A percentile compares a stretch with the other conserved stretches of the same genome.
phyloP scores from a whole-genome alignment of 2,113 vertebrate species.

The Dicrurus megarhynchus region DNA sequence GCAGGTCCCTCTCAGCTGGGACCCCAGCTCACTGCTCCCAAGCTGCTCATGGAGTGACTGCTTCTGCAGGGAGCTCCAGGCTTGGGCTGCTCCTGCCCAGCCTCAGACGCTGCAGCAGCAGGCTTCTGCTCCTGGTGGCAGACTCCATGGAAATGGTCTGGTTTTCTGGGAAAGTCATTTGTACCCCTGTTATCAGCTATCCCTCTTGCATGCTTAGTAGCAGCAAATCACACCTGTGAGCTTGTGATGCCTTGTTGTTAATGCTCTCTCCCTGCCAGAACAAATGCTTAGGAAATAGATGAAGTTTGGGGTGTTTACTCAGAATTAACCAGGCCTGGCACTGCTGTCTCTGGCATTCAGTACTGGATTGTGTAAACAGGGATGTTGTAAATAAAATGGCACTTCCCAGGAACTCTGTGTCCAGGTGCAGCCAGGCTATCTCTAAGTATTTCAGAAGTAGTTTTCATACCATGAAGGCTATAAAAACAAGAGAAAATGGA shows the following conservation, averaged over 20 bases:
- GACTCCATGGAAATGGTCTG: neutral
- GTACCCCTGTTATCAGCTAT: neutral
- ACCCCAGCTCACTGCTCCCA: rapidly evolving
- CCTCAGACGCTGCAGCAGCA: rapidly evolving
- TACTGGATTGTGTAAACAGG: neutral
- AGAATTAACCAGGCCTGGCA: neutral
- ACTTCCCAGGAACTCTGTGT: neutral
- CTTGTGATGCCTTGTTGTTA: neutral
- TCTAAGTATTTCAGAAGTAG: neutral
- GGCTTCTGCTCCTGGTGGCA: neutral
- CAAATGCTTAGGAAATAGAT: neutral
- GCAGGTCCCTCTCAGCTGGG: rapidly evolving
- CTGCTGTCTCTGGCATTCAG: neutral
- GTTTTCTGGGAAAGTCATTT: neutral
- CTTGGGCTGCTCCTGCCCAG: neutral
- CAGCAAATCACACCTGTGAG: neutral
- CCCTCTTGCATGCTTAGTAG: neutral
- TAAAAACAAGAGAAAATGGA: neutral
- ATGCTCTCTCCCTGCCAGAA: neutral
- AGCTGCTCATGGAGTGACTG: neutral
- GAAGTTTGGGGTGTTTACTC: neutral
- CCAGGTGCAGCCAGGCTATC: neutral
- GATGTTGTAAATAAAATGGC: neutral
- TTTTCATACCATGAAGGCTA: neutral
- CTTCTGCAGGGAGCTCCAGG: neutral